Evolutionary conservation across 1,140 invertebrate genomes (phyloP).

Genomic region (Ooceraea biroi): DNA sequence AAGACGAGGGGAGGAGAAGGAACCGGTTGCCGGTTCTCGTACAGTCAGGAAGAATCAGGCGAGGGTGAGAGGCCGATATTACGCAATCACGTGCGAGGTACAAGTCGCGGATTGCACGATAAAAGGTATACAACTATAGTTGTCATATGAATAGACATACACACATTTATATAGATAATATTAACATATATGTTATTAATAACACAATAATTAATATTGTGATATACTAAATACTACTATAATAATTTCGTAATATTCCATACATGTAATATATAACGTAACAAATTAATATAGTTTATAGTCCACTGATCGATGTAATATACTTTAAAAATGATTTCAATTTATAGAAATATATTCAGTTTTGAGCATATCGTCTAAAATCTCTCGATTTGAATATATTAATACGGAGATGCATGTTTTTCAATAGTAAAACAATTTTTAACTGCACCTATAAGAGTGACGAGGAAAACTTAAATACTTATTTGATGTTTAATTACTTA

Average conservation of each 20-base stretch:
- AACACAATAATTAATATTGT: not conserved
- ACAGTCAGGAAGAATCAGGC: conserved; percentile 69
- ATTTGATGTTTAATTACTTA: conserved; percentile 39
- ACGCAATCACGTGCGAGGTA: conserved; percentile 54
- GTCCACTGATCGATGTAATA: not conserved
- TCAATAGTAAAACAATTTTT: not conserved
- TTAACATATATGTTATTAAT: conserved; percentile 65
- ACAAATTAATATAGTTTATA: not conserved
- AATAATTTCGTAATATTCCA: not conserved
- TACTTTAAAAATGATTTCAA: not conserved
- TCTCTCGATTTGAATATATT: not conserved
- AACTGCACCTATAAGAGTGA: not conserved
- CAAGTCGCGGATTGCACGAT: conserved; percentile 54
- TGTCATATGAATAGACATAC: conserved; percentile 61
- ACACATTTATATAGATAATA: conserved; percentile 62
- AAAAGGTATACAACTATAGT: conserved; percentile 63
- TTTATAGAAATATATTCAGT: not conserved
- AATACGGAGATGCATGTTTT: not conserved
- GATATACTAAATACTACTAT: too few species aligned
- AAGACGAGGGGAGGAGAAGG: conserved; percentile 64
- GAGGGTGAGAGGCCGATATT: conserved; percentile 74
- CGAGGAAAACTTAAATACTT: not conserved
- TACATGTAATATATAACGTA: not conserved
- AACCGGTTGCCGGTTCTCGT: conserved; percentile 64
- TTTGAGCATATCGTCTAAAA: not conserved